Evolutionary conservation across 2,113 vertebrate species (phyloP).

Genomic region (Mola mola): DNA sequence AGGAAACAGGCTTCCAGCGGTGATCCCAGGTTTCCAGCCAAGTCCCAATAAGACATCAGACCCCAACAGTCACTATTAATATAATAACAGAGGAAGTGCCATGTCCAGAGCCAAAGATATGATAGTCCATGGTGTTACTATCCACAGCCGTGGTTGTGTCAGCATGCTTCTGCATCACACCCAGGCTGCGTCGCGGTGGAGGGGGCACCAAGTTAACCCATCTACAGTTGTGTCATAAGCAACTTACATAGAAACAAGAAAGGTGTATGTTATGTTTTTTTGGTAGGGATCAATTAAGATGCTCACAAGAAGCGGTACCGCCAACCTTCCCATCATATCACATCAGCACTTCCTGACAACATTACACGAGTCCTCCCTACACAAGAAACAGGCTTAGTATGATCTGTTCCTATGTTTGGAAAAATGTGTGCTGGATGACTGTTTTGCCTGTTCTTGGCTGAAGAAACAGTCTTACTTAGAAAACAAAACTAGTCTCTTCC

Average conservation of each 20-base stretch:
- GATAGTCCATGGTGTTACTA: slow-evolving; percentile 21
- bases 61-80: slow-evolving; percentile 24
- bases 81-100: slow-evolving; percentile 31
- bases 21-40: slow-evolving; percentile 63
- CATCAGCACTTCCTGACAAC: slow-evolving; percentile 13
- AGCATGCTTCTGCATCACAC: slow-evolving; percentile 32
- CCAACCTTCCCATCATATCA: slow-evolving; percentile 5
- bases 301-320: slow-evolving; percentile 51
- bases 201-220: slow-evolving; percentile 32
- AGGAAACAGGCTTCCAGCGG: slow-evolving; percentile 53
- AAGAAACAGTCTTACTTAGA: slow-evolving; percentile 33
- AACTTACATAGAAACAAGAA: slow-evolving; percentile 27
- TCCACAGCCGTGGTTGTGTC: slow-evolving; percentile 15
- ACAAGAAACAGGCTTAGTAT: slow-evolving; percentile 22
- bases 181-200: slow-evolving; percentile 25
- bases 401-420: slow-evolving; percentile 26
- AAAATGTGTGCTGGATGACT: slow-evolving; percentile 11
- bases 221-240: slow-evolving; percentile 75
- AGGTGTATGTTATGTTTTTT: slow-evolving; percentile 25
- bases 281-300: slow-evolving; percentile 58
- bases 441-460: slow-evolving; percentile 23
- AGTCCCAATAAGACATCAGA: slow-evolving; percentile 55
- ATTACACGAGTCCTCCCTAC: slow-evolving; percentile 13
- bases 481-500: slow-evolving; percentile 45
- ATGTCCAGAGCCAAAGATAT: slow-evolving; percentile 26